Evolutionary conservation across 2,888 invertebrate species (phyloP), one percentile per base, ranked within the genome.

Genomic region (Brachypterus glaber): DNA sequence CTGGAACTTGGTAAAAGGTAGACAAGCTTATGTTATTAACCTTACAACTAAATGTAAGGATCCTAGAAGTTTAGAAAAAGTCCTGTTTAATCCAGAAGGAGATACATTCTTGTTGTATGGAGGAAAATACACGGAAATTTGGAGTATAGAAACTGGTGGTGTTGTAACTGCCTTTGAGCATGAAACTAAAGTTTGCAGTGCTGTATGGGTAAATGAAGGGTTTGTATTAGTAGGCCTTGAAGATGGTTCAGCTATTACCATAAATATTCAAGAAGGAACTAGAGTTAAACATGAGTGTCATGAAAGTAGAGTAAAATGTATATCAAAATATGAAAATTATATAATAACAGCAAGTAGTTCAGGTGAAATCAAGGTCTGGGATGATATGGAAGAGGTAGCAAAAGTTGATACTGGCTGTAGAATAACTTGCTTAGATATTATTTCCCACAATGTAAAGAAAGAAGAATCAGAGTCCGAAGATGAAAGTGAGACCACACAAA

Each of bases 1-100:
- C 2, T 96, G 96, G 96, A 93, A 96, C 69, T 70, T 96, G 44
- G 72, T 95, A 1, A 92, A 90, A 63, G 95, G 93, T 0, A 75
- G 91, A 42, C 80, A 81, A 51, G 93, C 92, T 0, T 95, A 87
- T 61, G 81, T 84, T 1, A 86, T 85, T n/a, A 91, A 92, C 62
- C 68, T 93, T 18, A 77, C 79, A 44, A 80, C 73, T 55, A 82
- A 79, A 66, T 71, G 72, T 43, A 68, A 71, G 32, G 62, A 67
- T 43, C 47, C 62, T 1, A 60, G 49, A 44, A 57, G 53, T 41
- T 41, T 62, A 33, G 58, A 59, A 27, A 52, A 46, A 40, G 51
- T 66, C 17, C 33, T 47, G 35, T 95, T 90, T 82, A 82, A 84
- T 33, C 79, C 84, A 3, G 73, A 73, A 51, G 92, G 89, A 13